Base-by-base conservation (phyloP, 1,140 invertebrate species). In the Bombus pyrosoma region DNA sequence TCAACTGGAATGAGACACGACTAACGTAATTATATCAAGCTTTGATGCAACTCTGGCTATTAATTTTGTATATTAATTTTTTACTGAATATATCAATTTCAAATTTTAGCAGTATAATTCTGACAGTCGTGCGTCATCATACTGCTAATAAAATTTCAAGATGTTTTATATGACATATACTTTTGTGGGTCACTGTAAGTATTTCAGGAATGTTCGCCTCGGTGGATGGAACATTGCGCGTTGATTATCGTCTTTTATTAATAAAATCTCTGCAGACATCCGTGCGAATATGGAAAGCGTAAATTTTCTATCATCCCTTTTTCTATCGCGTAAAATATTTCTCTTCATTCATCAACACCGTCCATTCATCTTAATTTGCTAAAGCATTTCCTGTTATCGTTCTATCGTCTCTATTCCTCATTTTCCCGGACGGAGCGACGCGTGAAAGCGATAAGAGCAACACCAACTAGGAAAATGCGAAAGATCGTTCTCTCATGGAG, bases 311-410 rank as follows among this genome's bases (percentile, higher is more conserved):
- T 53, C 25, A 10, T 53, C 53, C 28, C 34, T 12, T 83, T 39
- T 72, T 39, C 12, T 18, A 13, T 83, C 43, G 22, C 15, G 10
- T 53, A 22, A 79, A 84, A 47, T 71, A 79, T 79, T 72, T 71
- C 53, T 57, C 82, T 72, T 68, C 71, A n/a, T 81, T 85, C 69
- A 73, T 85, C 69, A 79, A 41, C 83, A 22, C 18, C n/a, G 71
- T 75, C 59, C 78, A 85, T 85, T 81, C 78, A 72, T 85, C 83
- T 85, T 71, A 81, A 81, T 85, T 85, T 75, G 18, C 59, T 41
- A 68, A 81, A 59, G 25, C 47, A 81, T 81, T 43, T 71, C 34
- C 43, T 75, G 68, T 75, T 69, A 62, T 22, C 77, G 39, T 34
- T n/a, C 15, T 47, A 8, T 66, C 15, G 13, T 2, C 39, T 12